phyloP scores from a whole-genome alignment of 2,113 vertebrate species.

The Oryzias woworae region DNA sequence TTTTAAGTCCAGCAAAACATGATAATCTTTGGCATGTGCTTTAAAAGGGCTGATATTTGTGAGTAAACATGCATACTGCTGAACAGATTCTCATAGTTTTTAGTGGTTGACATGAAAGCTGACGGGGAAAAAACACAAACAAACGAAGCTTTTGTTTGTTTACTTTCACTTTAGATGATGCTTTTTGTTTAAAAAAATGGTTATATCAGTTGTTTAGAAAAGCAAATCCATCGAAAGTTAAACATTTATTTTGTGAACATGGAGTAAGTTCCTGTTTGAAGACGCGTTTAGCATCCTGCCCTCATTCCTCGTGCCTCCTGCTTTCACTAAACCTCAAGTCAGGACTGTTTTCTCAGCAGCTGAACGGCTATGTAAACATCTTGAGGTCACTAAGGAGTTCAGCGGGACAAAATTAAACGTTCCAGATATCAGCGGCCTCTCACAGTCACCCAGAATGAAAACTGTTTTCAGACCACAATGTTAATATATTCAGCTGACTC shows the following conservation, averaged over 20 bases:
- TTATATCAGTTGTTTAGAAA: no score
- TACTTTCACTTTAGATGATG: no score
- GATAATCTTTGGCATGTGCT: no score
- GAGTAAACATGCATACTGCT: no score
- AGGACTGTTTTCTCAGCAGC: conserved; percentile 33
- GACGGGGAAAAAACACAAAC: no score
- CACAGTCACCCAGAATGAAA: conserved; percentile 21
- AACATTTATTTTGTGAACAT: background rate
- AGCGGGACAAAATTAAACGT: conserved; percentile 57
- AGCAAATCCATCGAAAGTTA: conserved; percentile 14
- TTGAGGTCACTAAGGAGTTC: conserved; percentile 39
- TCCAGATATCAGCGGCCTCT: conserved; percentile 44
- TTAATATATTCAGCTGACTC: background rate
- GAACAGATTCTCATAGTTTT: no score
- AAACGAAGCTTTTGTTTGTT: no score
- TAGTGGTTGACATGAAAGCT: no score
- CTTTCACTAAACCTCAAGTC: conserved; percentile 46
- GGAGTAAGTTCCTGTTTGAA: conserved; percentile 11
- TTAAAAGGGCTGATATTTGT: no score
- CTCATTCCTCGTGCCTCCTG: conserved; percentile 13
- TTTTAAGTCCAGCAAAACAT: no score
- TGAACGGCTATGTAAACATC: conserved; percentile 36
- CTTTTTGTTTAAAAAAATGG: no score
- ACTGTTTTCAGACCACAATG: conserved; percentile 23
- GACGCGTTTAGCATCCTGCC: conserved; percentile 5